Evolutionary conservation across 2,113 vertebrate genomes (phyloP), one percentile per base, ranked within the genome.

Genomic region (Ammodramus savannarum): DNA sequence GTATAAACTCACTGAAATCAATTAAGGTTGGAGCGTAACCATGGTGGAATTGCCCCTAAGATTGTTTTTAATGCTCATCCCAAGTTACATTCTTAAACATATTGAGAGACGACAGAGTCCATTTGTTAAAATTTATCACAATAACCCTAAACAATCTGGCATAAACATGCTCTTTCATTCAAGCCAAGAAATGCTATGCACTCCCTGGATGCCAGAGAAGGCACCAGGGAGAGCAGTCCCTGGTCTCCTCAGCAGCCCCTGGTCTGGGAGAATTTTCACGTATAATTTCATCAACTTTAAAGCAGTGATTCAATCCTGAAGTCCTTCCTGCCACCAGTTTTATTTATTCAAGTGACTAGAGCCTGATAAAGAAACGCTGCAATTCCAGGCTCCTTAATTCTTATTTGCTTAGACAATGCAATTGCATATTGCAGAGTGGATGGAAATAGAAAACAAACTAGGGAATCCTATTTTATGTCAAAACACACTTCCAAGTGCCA

Each of bases 81-180:
- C 39, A 85, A 91, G 29, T 44, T 80, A 61, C 65, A 93, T 95
- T 96, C 91, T 95, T 90, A 90, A 97, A 90, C 68, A 65, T 89
- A 89, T 78, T 93, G 71, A 95, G 63, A 96, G 75, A 85, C 63
- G 78, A 75, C 36, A 78, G 34, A 71, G 48, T 79, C 63, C 26
- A 82, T 87, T 96, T 93, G 66, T 90, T 96, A 21, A 48, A 80
- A 79, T 95, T 65, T 76, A 90, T 73, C 87, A 91, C 79, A 95
- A 80, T 83, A 94, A 43, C 57, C 27, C 54, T 75, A 85, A 95
- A 94, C 62, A 85, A 57, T 85, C 54, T 84, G 77, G 34, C n/a
- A 91, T 39, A 89, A 96, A 81, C 76, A 81, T 89, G 85, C 41
- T 82, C 41, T 88, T 94, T 85, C 69, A 80, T 82, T 91, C 44